These are phyloP conservation scores for Heteromyza rotundicornis DNA, from an alignment of 2,888 invertebrate genomes.

Conservation along the genomic window DNA sequence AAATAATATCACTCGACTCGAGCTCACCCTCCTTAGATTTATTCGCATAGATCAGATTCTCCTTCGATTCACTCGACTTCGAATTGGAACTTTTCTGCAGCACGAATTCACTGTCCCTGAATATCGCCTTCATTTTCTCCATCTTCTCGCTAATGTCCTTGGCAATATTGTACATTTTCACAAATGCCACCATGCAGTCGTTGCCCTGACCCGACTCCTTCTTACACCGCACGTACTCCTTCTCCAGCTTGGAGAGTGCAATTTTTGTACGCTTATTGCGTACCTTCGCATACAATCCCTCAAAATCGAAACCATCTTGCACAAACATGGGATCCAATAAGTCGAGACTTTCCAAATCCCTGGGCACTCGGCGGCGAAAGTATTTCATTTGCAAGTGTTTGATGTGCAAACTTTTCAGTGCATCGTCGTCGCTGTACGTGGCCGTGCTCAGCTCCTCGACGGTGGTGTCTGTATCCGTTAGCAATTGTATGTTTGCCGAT, in stretches of 20 bases:
- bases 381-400: slow-evolving; percentile 38
- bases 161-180: slow-evolving; percentile 53
- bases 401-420: slow-evolving; percentile 32
- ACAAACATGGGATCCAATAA: slow-evolving; percentile 45
- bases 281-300: slow-evolving; percentile 44
- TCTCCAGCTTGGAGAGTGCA: slow-evolving; percentile 46
- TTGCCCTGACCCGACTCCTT: slow-evolving; percentile 39
- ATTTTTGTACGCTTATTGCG: slow-evolving; percentile 49
- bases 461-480: slow-evolving; percentile 14
- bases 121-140: slow-evolving; percentile 54
- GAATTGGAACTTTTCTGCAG: slow-evolving; percentile 27
- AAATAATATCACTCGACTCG: slow-evolving; percentile 5
- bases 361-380: slow-evolving; percentile 24
- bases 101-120: slow-evolving; percentile 45
- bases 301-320: slow-evolving; percentile 39
- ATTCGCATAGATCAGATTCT: slow-evolving; percentile 9
- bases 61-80: slow-evolving; percentile 31
- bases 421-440: slow-evolving; percentile 28
- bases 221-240: slow-evolving; percentile 52
- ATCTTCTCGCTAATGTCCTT: slow-evolving; percentile 54
- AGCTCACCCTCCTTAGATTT: slow-evolving; percentile 11
- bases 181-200: slow-evolving; percentile 52
- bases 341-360: slow-evolving; percentile 35
- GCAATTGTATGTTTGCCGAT: slow-evolving; percentile 28
- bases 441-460: slow-evolving; percentile 4